Conservation (phyloP, 2,888 invertebrate genomes). For the Osmoderma eremita region DNA sequence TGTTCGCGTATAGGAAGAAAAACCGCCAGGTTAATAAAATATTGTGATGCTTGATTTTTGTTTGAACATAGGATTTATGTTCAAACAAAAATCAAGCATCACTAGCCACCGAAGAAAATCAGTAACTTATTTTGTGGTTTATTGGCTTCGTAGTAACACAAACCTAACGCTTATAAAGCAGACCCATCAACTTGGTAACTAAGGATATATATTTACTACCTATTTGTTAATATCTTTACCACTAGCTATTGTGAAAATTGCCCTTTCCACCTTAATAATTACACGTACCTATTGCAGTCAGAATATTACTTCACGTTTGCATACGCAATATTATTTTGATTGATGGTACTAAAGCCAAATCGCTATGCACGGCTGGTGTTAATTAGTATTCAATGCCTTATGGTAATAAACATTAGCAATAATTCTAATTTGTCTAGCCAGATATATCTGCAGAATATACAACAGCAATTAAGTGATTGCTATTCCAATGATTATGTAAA, state of each 20-base stretch:
- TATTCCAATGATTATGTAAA: background rate
- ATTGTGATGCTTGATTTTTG: background rate
- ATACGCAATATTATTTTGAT: background rate
- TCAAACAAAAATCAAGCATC: too few species aligned
- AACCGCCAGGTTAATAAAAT: constrained; percentile 12
- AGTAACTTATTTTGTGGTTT: too few species aligned
- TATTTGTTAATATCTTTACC: too few species aligned
- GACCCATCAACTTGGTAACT: too few species aligned
- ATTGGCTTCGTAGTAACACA: too few species aligned
- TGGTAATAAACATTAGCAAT: constrained; percentile 11
- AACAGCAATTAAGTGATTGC: constrained; percentile 12
- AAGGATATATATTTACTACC: too few species aligned
- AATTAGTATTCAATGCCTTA: constrained; percentile 14
- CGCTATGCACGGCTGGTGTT: background rate
- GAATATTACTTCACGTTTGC: constrained; percentile 1
- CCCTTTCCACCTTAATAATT: too few species aligned
- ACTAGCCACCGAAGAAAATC: too few species aligned
- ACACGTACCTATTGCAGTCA: background rate
- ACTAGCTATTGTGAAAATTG: too few species aligned
- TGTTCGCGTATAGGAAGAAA: background rate
- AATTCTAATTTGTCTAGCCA: constrained; percentile 17
- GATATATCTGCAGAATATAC: background rate
- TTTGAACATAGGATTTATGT: too few species aligned
- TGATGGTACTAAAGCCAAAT: background rate
- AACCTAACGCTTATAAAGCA: too few species aligned